Conservation (phyloP, 2,113 vertebrate genomes). For the Donacobius atricapilla region DNA sequence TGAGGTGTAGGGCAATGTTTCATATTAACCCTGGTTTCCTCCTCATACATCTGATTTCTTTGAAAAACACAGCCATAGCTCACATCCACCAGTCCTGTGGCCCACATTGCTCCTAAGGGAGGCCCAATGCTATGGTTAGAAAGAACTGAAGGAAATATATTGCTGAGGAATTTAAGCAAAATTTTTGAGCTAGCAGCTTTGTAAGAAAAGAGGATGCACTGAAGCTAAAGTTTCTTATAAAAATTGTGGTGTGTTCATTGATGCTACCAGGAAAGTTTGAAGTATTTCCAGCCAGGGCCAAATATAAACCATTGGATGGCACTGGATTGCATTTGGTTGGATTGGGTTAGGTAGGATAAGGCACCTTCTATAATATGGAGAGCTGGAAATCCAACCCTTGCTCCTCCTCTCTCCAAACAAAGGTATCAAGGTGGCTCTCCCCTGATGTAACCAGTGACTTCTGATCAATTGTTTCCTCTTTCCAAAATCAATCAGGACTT, state of each 20-base stretch:
- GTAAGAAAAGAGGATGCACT: neutral
- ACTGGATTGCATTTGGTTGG: neutral
- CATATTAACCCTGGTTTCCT: conserved; percentile 24
- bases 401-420: neutral
- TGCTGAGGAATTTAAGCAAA: neutral
- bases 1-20: conserved; percentile 6
- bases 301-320: neutral
- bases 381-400: neutral
- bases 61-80: conserved; percentile 12
- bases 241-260: fast-evolving
- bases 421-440: neutral
- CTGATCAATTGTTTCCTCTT: neutral
- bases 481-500: neutral
- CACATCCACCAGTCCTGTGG: neutral
- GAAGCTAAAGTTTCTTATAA: neutral
- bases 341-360: neutral
- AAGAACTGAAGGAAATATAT: neutral
- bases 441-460: neutral
- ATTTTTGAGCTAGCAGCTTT: neutral
- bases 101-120: neutral
- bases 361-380: neutral
- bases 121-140: neutral
- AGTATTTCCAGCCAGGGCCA: neutral
- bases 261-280: neutral
- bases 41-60: conserved; percentile 8